Percentiles rank a stretch among this genome's conserved stretches.
Conservation (phyloP, 2,797 vertebrate genomes). For the Meda fulgida region DNA sequence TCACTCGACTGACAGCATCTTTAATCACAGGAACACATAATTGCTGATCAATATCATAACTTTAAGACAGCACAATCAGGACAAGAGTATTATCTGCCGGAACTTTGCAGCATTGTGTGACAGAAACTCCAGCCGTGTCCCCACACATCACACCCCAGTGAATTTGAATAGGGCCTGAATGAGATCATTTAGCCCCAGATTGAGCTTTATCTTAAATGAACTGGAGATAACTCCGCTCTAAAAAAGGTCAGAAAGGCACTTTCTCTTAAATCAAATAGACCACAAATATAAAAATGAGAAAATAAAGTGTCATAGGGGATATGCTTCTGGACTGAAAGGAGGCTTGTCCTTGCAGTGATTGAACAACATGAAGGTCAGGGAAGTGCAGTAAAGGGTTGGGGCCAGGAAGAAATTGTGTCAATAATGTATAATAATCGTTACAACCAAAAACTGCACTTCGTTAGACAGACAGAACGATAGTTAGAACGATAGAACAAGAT, state of each 20-base stretch:
- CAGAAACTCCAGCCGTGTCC: conserved; percentile 1
- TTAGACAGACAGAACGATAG: not conserved
- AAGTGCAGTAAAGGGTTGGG: not conserved
- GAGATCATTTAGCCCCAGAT: conserved; percentile 41
- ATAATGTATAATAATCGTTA: not conserved
- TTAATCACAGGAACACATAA: conserved; percentile 48
- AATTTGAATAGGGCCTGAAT: conserved; percentile 33
- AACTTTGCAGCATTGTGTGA: not conserved
- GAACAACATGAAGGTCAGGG: not conserved
- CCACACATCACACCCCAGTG: conserved; percentile 12
- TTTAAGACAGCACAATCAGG: conserved; percentile 16
- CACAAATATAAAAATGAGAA: not conserved
- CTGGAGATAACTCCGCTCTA: conserved; percentile 8
- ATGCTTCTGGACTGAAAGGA: not conserved
- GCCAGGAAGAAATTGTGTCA: not conserved
- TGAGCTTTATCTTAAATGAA: conserved; percentile 48
- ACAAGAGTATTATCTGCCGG: not conserved
- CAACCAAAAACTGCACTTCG: not conserved
- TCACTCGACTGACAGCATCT: conserved; percentile 19
- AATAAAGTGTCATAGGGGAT: conserved; percentile 2
- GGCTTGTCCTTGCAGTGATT: not conserved
- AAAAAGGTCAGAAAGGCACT: conserved; percentile 36
- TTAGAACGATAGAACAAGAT: not conserved
- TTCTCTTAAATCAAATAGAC: conserved; percentile 1
- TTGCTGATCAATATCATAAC: conserved; percentile 42